Base-by-base conservation (phyloP, 2,113 vertebrate species). In the Hyperoodon ampullatus region DNA sequence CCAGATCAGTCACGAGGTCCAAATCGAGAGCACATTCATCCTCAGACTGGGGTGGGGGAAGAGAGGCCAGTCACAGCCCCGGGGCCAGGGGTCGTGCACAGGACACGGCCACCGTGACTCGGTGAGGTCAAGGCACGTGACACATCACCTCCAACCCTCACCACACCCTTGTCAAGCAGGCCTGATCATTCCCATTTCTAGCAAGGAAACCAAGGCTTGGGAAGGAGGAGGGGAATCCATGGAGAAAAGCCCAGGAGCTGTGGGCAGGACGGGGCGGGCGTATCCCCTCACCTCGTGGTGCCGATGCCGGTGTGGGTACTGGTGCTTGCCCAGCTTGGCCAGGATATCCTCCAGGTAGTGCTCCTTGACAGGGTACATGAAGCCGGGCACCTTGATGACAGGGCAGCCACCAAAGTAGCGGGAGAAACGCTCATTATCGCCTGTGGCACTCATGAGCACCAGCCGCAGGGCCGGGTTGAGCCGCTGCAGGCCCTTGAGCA, bases 381-480 rank as follows among this genome's bases (percentile, higher is more conserved):
- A 99, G 0, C 99, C 99, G 0, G 99, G 99, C 81, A 99, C 99
- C 66, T 99, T 99, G 71, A 99, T 98, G 8, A 99, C 98, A 0
- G 99, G 99, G 93, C 99, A 99, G 53, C 98, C 98, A 10, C 99
- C 99, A 30, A 99, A 99, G 98, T 99, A 99, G 35, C 98, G 98
- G 0, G 99, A 98, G 96, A 99, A 99, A 9, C 99, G 99, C 92
- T 99, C 98, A 11, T 99, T 99, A 97, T 99, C 99, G 0, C 99
- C 99, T 0, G 99, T 99, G 87, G 99, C 99, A 0, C 99, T 99
- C 99, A 99, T 99, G 0, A 99, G 98, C 82, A 99, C 99, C 81
- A 99, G 98, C 44, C 99, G 98, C 50, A 99, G 97, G 92, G 98
- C 94, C 0, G 99, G 99, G 97, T 99, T 99, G 26, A 98, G 97